Percentiles rank a stretch among this genome's conserved stretches.
Conservation (phyloP, 2,888 invertebrate genomes). For the Eupithecia dodoneata region DNA sequence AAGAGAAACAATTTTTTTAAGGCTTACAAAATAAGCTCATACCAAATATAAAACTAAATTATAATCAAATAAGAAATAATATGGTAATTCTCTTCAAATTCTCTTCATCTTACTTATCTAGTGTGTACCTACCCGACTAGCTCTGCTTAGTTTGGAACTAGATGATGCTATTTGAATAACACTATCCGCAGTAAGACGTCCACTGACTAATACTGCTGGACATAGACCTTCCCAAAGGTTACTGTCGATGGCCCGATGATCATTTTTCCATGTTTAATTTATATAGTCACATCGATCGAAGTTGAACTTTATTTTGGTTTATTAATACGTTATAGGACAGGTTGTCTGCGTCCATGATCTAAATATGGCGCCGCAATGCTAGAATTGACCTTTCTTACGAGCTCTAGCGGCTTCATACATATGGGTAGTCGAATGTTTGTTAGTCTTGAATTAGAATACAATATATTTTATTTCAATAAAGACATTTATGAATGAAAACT, state of each 20-base stretch:
- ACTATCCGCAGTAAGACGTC: background rate
- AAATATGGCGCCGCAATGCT: background rate
- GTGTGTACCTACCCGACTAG: background rate
- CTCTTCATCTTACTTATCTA: too few species aligned
- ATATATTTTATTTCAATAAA: too few species aligned
- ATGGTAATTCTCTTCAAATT: background rate
- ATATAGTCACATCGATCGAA: constrained; percentile 13
- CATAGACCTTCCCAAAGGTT: background rate
- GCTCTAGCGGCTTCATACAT: background rate
- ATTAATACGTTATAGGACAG: constrained; percentile 27
- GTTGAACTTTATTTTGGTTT: constrained; percentile 15
- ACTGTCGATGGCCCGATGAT: background rate
- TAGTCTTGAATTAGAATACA: background rate
- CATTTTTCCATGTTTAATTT: background rate
- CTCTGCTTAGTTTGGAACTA: background rate
- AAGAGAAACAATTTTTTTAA: background rate
- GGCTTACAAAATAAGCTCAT: background rate
- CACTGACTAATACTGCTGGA: background rate
- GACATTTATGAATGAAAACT: too few species aligned
- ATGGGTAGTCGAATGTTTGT: background rate
- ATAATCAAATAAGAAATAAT: background rate
- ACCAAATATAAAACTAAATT: background rate
- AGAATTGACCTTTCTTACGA: background rate
- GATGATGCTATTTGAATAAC: background rate
- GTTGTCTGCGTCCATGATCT: constrained; percentile 4